These are phyloP conservation scores for Cephalopterus ornatus DNA, from an alignment of 2,113 vertebrate genomes.

Conservation along the genomic window DNA sequence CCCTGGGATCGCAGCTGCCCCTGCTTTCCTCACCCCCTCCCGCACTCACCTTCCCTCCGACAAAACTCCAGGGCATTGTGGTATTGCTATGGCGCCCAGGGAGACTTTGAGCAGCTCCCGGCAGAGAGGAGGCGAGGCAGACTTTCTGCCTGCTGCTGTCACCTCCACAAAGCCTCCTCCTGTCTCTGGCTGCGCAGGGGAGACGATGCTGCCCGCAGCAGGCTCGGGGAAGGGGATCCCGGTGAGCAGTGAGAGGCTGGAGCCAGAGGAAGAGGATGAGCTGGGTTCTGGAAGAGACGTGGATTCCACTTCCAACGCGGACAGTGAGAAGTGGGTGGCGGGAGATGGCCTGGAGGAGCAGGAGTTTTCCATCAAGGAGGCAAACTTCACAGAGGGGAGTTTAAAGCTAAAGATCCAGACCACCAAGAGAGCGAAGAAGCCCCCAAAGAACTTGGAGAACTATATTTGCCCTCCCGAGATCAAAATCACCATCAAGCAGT, in stretches of 20 bases:
- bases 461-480: conserved; percentile 98
- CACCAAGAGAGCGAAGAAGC: conserved; percentile 97
- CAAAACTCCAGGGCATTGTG: conserved; percentile 54
- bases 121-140: conserved; percentile 85
- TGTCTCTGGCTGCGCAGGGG: conserved; percentile 46
- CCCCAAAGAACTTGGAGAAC: conserved; percentile 97
- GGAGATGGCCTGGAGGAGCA: conserved; percentile 93
- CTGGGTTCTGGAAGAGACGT: conserved; percentile 82
- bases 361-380: conserved; percentile 99
- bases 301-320: conserved; percentile 87
- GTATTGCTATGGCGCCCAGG: conserved; percentile 91
- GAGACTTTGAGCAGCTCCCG: conserved; percentile 84
- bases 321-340: conserved; percentile 88
- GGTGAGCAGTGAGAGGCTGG: conserved; percentile 76
- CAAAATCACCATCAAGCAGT: conserved; percentile 96
- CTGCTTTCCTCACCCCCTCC: background rate
- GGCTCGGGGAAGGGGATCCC: conserved; percentile 75
- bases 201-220: conserved; percentile 57
- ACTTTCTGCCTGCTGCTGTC: conserved; percentile 71
- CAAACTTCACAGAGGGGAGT: conserved; percentile 96
- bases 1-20: conserved; percentile 14
- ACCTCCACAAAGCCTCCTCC: conserved; percentile 56
- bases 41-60: background rate
- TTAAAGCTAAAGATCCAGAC: conserved; percentile 99
- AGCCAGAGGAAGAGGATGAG: conserved; percentile 85